Base-by-base conservation (phyloP, 2,113 vertebrate species). In the Vanacampus margaritifer region DNA sequence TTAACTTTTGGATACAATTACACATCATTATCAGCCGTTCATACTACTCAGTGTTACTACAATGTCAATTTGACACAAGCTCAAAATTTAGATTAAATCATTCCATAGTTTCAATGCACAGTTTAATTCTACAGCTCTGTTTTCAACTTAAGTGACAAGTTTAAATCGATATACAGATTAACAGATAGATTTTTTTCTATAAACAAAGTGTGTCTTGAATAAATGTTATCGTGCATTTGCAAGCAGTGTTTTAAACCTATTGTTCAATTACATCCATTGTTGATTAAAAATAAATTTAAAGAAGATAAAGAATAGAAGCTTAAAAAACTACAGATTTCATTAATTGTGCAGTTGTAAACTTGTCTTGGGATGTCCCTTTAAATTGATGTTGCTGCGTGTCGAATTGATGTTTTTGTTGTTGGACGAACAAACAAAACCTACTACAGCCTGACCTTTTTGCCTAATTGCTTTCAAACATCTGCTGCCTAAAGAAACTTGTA, bases 391-490 rank as follows among this genome's bases (percentile, higher is more conserved):
- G 2, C 35, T 58, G 14, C 13, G 24, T 32, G 16, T 19, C 9
- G 56, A 19, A 19, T 58, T 35, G 46, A 50, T 35, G 16, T n/a
- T n/a, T n/a, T 6, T 58, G 28, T 32, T 35, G 16, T 3, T 36
- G 26, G 26, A 35, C 35, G 56, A 69, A 66, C 39, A 59, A 72
- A 46, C 23, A 14, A 45, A 19, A 46, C 16, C 16, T 66, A 58
- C n/a, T 59, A 46, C 73, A 70, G 68, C 37, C 6, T 65, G 73
- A 64, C 64, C 43, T 72, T 69, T 69, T 35, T 7, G 24, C 28
- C 70, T 65, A 78, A 80, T 82, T 83, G 67, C 62, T 8, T 64
- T 61, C 8, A 2, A 51, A 54, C 70, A 72, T 68, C 57, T 48
- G 46, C 60, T 5, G 58, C 62, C 60, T 69, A 41, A 67, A 63